Conservation (phyloP, 2,113 vertebrate genomes). For the Neoarius graeffei region DNA sequence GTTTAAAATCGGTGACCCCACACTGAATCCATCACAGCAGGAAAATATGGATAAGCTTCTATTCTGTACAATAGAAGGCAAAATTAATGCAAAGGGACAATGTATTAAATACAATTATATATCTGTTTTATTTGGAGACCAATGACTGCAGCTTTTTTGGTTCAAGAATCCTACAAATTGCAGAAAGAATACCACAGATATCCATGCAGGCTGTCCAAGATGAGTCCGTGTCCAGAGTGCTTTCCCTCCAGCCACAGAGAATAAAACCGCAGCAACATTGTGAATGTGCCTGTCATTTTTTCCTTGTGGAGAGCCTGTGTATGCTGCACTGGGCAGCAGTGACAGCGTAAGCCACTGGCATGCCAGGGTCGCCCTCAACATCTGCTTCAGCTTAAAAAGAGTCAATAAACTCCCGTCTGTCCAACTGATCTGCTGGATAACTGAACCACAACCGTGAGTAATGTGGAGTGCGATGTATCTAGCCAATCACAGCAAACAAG, state of each 20-base stretch:
- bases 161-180: constrained; percentile 16
- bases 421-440: constrained; percentile 10
- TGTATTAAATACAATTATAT: background rate
- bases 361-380: constrained; percentile 48
- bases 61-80: background rate
- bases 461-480: background rate
- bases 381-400: constrained; percentile 59
- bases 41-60: background rate
- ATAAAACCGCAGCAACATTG: background rate
- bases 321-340: constrained; percentile 2
- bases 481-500: background rate
- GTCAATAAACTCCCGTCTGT: constrained; percentile 57
- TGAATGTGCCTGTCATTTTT: constrained; percentile 37
- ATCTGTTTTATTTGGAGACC: background rate
- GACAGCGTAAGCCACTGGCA: constrained; percentile 47
- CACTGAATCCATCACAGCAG: background rate
- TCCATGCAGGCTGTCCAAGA: constrained; percentile 28
- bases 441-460: background rate
- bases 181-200: constrained; percentile 49
- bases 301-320: constrained; percentile 27
- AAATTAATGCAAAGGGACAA: background rate
- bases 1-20: background rate
- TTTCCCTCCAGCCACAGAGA: constrained; percentile 20
- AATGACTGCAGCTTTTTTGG: background rate
- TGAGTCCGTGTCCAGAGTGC: constrained; percentile 25